A percentile compares a stretch with the other conserved stretches of the same genome.
phyloP scores from a whole-genome alignment of 2,113 vertebrate genomes.

The Psittacara wagleri region DNA sequence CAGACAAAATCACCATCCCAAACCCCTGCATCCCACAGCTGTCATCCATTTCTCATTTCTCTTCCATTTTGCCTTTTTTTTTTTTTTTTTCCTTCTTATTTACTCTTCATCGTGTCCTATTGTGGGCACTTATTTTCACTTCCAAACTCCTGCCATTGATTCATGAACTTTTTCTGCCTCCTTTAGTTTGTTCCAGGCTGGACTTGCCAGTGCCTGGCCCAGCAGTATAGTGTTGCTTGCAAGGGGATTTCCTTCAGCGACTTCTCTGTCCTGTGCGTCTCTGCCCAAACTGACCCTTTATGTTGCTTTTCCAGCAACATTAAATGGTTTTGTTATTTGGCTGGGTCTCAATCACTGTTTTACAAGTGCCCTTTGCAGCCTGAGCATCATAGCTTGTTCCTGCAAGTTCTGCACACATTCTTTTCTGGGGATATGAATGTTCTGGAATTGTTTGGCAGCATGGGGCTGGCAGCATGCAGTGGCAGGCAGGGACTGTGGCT shows the following conservation, averaged over 20 bases:
- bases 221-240: neutral
- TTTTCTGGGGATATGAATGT: neutral
- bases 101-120: neutral
- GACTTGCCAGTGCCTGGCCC: neutral
- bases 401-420: rapidly evolving
- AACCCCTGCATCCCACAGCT: neutral
- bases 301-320: rapidly evolving
- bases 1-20: neutral
- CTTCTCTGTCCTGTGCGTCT: neutral
- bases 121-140: neutral
- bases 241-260: neutral
- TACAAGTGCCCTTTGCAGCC: neutral
- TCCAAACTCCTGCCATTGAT: rapidly evolving
- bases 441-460: rapidly evolving
- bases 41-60: neutral
- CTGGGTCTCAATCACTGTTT: rapidly evolving
- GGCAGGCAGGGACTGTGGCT: neutral
- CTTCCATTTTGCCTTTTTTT: neutral
- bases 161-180: neutral
- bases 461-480: neutral
- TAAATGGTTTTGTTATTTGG: rapidly evolving
- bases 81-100: neutral
- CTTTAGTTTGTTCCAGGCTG: neutral
- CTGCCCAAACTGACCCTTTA: rapidly evolving
- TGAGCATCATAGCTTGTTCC: rapidly evolving